phyloP scores from a whole-genome alignment of 2,888 invertebrate genomes.

The Polylopha cassiicola region DNA sequence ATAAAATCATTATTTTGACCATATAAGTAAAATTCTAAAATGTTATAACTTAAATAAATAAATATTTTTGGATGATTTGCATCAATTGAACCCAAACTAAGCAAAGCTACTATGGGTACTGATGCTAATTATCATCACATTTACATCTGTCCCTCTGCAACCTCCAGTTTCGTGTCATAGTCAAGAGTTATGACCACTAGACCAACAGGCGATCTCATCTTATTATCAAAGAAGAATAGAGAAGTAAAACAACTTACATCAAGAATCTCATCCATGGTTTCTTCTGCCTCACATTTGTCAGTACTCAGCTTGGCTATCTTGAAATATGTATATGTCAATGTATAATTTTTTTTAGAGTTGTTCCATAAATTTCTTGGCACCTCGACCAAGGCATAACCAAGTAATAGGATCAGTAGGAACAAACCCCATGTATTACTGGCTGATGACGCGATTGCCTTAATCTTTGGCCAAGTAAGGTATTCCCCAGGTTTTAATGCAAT shows the following conservation, averaged over 20 bases:
- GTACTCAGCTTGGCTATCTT: slow-evolving; percentile 95
- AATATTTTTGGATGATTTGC: too few species aligned
- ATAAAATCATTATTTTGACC: too few species aligned
- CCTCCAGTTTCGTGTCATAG: too few species aligned
- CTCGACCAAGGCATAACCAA: slow-evolving; percentile 97
- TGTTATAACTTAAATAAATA: too few species aligned
- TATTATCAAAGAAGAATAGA: not conserved
- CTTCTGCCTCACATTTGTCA: slow-evolving; percentile 98
- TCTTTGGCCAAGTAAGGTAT: slow-evolving; percentile 91
- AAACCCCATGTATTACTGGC: slow-evolving; percentile 99
- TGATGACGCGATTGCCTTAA: slow-evolving; percentile 97
- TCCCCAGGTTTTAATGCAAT: slow-evolving; percentile 94
- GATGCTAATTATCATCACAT: too few species aligned
- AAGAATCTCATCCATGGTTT: slow-evolving; percentile 95
- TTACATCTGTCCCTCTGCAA: too few species aligned
- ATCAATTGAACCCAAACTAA: too few species aligned
- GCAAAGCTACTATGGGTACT: too few species aligned
- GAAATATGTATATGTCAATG: slow-evolving; percentile 92
- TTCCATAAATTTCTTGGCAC: slow-evolving; percentile 95
- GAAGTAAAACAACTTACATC: slow-evolving; percentile 78
- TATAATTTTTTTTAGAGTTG: slow-evolving; percentile 89
- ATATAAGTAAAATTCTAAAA: too few species aligned
- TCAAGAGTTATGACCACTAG: too few species aligned
- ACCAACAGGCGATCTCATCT: too few species aligned
- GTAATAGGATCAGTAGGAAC: slow-evolving; percentile 92